A percentile compares a stretch with the other conserved stretches of the same genome.
Conservation (phyloP, 1,140 invertebrate genomes). For the Brachionus koreanus region DNA sequence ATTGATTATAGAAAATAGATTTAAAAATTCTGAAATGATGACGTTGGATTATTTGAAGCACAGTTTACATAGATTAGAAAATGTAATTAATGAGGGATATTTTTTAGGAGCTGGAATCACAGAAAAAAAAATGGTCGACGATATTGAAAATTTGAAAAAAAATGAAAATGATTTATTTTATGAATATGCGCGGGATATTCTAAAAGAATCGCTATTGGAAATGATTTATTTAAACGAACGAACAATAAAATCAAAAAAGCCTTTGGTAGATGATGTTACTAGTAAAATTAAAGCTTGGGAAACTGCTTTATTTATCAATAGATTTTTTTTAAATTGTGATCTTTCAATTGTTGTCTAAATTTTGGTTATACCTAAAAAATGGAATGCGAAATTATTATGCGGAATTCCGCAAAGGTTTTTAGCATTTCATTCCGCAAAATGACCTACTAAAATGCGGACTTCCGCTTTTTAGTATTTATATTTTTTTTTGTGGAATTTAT, state of each 20-base stretch:
- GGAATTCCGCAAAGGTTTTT: too few relatives aligned
- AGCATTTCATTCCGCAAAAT: too few relatives aligned
- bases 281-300: slow-evolving; percentile 4
- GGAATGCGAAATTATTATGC: too few relatives aligned
- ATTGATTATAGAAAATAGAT: not conserved
- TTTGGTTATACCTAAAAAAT: too few relatives aligned
- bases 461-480: too few relatives aligned
- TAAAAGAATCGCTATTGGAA: not conserved
- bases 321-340: not conserved
- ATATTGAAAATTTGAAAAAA: not conserved
- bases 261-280: not conserved
- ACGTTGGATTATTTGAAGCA: not conserved
- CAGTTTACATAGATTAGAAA: not conserved
- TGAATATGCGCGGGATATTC: not conserved
- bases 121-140: not conserved
- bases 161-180: not conserved
- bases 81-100: not conserved
- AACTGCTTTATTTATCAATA: not conserved
- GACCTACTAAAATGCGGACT: too few relatives aligned
- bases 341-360: not conserved
- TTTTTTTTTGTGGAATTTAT: too few relatives aligned
- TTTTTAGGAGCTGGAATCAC: not conserved
- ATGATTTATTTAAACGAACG: not conserved
- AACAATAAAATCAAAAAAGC: not conserved
- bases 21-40: not conserved